Base-by-base conservation (phyloP, 2,797 vertebrate species). In the Anomalospiza imberbis region DNA sequence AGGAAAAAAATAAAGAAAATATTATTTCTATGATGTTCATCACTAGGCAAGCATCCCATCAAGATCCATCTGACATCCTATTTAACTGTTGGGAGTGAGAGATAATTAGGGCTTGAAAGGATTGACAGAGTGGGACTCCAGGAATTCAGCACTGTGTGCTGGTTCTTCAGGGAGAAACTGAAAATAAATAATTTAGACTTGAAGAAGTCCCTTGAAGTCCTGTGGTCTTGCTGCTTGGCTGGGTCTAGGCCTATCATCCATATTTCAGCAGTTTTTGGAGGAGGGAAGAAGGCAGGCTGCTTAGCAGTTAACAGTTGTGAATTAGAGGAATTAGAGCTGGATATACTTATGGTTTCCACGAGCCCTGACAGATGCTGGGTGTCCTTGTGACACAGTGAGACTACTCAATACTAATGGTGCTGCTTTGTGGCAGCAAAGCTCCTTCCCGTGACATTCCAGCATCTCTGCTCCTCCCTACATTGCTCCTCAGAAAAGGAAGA, bases 151-250 rank as follows among this genome's bases (percentile, higher is more conserved):
- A 0, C 88, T 36, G 50, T 47, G 32, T 16, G 66, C 60, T 71
- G 77, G 63, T 17, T 94, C 85, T 85, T 53, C 7, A 2, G 3
- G 5, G 67, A 71, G 61, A 87, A 86, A 78, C 34, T 60, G 83
- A 68, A 85, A 91, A 93, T 91, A 61, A 95, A 94, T 95, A 85
- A 87, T 91, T 94, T 71, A 77, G 72, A 63, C 84, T 93, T 82
- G 72, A 93, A 29, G 40, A 77, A 92, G 80, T 85, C 89, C 92
- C 94, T 92, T 90, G 61, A 80, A 72, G 93, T 91, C 90, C 81
- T 78, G 42, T 3, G 8, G 73, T 91, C 87, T 82, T 94, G 95
- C 80, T 91, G 83, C 77, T 94, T 78, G 91, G 91, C 77, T 95
- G 85, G 77, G 67, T 77, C 83, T 84, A 32, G 71, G 80, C 74